Evolutionary conservation across 2,113 vertebrate species (phyloP).

Genomic region (Montifringilla adamsi): DNA sequence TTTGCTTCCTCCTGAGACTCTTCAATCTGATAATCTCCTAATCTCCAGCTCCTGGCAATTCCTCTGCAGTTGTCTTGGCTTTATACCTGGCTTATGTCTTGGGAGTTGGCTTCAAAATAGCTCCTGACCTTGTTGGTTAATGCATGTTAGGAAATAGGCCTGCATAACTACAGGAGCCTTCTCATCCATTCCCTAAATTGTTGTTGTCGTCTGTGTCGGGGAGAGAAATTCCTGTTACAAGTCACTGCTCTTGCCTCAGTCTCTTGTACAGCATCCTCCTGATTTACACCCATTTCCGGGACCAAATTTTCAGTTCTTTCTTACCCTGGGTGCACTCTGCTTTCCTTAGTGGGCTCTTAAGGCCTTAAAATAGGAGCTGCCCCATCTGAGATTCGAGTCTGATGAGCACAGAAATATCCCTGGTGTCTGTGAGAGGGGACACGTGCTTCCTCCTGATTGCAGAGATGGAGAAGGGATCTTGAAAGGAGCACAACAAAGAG

Average conservation of each 20-base stretch:
- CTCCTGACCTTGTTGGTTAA: conserved; percentile 46
- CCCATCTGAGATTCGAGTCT: neutral
- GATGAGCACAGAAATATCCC: neutral
- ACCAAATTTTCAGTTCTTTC: neutral
- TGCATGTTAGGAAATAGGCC: neutral
- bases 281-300: neutral
- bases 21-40: conserved; percentile 61
- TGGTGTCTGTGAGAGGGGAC: neutral
- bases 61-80: conserved; percentile 1
- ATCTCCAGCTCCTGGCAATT: conserved; percentile 17
- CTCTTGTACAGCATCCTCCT: neutral
- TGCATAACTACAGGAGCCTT: neutral
- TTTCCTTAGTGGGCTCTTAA: neutral
- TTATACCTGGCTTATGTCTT: conserved; percentile 39
- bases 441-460: neutral
- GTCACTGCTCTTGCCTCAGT: neutral
- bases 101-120: conserved; percentile 23
- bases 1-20: conserved; percentile 18
- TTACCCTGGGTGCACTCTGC: neutral
- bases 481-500: neutral
- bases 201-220: neutral
- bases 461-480: neutral
- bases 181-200: neutral
- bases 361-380: conserved; percentile 29
- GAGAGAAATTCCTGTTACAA: neutral